Base-by-base conservation (phyloP, 2,888 invertebrate genomes). In the Nudaria mundana region DNA sequence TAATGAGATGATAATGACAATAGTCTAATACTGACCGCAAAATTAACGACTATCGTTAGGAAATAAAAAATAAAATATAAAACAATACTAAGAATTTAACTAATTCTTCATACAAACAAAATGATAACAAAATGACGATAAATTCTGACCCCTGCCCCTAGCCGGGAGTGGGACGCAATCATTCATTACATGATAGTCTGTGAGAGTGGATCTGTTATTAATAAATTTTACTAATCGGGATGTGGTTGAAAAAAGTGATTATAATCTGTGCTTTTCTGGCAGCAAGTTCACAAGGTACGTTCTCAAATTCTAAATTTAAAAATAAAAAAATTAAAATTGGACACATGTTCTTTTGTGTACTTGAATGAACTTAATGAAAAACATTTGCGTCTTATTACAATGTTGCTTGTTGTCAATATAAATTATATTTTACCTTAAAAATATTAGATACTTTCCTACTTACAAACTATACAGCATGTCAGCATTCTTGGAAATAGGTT, bases 131-230 rank as follows among this genome's bases (percentile, higher is more conserved):
- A 13, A 12, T 16, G 22, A 30, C 40, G 71, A 71, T 71, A 72
- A 61, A 28, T 55, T 32, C 16, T 60, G 72, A 71, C 66, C 72
- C 65, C 48, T 63, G 63, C 51, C 56, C 44, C n/a, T n/a, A n/a
- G n/a, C n/a, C 51, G 45, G 55, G 47, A 57, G 43, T 42, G 39
- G 35, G 48, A 46, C 39, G 5, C 29, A 37, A 14, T 36, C 48
- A 53, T 54, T 56, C 46, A 48, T 40, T 34, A 48, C 24, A 54
- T 44, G 46, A 36, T 34, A 35, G 24, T 45, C 51, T 44, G 43
- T 54, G 14, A 10, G 22, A 34, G 24, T 33, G 22, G 13, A 16
- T 16, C 38, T 33, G 15, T 11, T 7, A 10, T 11, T 16, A 24
- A 15, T 7, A 16, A n/a, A 37, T 28, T 30, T 33, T 40, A 32